A percentile compares a stretch with the other conserved stretches of the same genome.
These are phyloP conservation scores for Chrysogorgia sp. DNA, from an alignment of 92 coral and sea anemone genomes.

Conservation along the genomic window DNA sequence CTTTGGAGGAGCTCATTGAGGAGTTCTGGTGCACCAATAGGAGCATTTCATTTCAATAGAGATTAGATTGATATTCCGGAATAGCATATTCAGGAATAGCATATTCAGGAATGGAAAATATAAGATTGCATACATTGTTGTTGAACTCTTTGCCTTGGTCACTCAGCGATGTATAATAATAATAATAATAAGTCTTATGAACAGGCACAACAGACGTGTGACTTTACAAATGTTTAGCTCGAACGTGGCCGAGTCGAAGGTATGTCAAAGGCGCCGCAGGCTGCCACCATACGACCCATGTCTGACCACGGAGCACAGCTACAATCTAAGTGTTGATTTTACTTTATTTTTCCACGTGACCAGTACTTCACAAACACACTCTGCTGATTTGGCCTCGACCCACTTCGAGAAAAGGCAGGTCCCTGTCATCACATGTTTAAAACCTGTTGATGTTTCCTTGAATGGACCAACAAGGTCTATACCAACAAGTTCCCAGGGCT, in stretches of 20 bases:
- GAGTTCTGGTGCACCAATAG: slow-evolving; percentile 19
- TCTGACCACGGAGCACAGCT: too few relatives aligned
- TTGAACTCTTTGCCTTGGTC: slow-evolving; percentile 32
- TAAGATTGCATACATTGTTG: slow-evolving; percentile 4
- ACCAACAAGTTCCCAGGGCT: slow-evolving; percentile 22
- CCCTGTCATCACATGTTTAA: slow-evolving; percentile 46
- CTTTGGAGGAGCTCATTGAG: too few relatives aligned
- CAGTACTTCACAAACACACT: slow-evolving; percentile 12
- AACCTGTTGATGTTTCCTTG: slow-evolving; percentile 41
- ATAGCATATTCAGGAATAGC: background rate
- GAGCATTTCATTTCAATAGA: slow-evolving; percentile 6
- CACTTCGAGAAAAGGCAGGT: slow-evolving; percentile 49
- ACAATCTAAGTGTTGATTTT: too few relatives aligned
- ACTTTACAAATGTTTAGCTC: too few relatives aligned
- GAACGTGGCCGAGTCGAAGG: too few relatives aligned
- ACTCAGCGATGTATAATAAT: slow-evolving; percentile 18
- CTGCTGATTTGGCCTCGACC: slow-evolving; percentile 45
- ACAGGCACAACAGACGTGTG: too few relatives aligned
- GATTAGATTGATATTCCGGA: background rate
- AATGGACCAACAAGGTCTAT: slow-evolving; percentile 58
- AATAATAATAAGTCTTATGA: too few relatives aligned
- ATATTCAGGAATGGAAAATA: background rate
- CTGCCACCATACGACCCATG: too few relatives aligned
- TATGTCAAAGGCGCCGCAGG: too few relatives aligned
- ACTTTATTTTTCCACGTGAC: slow-evolving; percentile 21